Base-by-base conservation (phyloP, 1,140 invertebrate species). In the Plutomurus gul region DNA sequence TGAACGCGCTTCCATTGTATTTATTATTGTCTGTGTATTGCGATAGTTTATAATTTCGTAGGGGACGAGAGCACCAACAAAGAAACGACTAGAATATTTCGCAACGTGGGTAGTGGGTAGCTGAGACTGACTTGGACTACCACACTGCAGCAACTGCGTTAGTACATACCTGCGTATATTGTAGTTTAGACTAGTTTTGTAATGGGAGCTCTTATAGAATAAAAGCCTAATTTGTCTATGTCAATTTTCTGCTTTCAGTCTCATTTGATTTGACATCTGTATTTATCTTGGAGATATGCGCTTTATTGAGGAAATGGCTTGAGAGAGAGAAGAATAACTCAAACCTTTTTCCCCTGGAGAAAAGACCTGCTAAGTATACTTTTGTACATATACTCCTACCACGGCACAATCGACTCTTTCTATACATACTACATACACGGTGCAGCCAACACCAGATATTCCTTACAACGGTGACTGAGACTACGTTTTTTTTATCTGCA, bases 141-240 rank as follows among this genome's bases (percentile, higher is more conserved):
- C n/a, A n/a, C n/a, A n/a, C n/a, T n/a, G n/a, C n/a, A n/a, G n/a
- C n/a, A n/a, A n/a, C n/a, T n/a, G n/a, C n/a, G n/a, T n/a, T n/a
- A n/a, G n/a, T n/a, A n/a, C n/a, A n/a, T 65, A 30, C 25, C n/a
- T n/a, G 11, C 13, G 13, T 33, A 33, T 27, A 25, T 33, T 65
- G 18, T 5, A 25, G 27, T 65, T 27, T 72, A n/a, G 33, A 30
- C 70, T 39, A 22, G 11, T 27, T 72, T 40, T 72, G 37, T 40
- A 72, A 72, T 72, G 70, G 70, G 25, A 43, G 37, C 37, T 72
- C 70, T 72, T 72, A 43, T 40, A 72, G 70, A 72, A 39, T 72
- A 65, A 79, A 79, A 79, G 78, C 78, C 47, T 79, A 74, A 79
- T 79, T 79, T 75, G 71, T 79, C 51, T 47, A 72, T 43, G 78